Conservation (phyloP, 2,113 vertebrate species). For the Bos indicus region DNA sequence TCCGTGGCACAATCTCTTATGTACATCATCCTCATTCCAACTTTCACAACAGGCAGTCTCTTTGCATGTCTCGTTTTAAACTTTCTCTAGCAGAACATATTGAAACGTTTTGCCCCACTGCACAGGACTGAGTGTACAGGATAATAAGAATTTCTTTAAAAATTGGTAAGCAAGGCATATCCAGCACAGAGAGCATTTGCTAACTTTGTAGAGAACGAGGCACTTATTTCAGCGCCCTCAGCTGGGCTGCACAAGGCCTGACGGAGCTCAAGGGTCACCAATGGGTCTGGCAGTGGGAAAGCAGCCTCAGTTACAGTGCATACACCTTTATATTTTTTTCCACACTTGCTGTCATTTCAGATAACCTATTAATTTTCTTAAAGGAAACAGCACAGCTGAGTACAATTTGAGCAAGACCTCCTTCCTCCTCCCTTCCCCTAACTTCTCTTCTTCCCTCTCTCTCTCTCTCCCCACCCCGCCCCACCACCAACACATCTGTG, state of each 20-base stretch:
- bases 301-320: background rate
- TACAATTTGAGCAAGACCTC: background rate
- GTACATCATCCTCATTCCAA: background rate
- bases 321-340: background rate
- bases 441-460: background rate
- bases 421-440: background rate
- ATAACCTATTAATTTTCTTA: conserved; percentile 42
- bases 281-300: background rate
- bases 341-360: background rate
- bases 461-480: fast-evolving
- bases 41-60: conserved; percentile 43
- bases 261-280: background rate
- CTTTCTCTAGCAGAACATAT: conserved; percentile 72
- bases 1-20: background rate
- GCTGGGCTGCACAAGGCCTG: background rate
- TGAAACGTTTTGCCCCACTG: conserved; percentile 48
- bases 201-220: background rate
- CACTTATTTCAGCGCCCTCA: background rate
- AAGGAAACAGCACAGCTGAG: background rate
- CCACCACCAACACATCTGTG: background rate
- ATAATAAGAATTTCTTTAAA: conserved; percentile 64
- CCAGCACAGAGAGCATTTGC: background rate
- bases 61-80: conserved; percentile 60
- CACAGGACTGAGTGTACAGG: conserved; percentile 52
- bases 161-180: conserved; percentile 46